Evolutionary conservation across 2,113 vertebrate genomes (phyloP).

Genomic region (Megalops atlanticus): DNA sequence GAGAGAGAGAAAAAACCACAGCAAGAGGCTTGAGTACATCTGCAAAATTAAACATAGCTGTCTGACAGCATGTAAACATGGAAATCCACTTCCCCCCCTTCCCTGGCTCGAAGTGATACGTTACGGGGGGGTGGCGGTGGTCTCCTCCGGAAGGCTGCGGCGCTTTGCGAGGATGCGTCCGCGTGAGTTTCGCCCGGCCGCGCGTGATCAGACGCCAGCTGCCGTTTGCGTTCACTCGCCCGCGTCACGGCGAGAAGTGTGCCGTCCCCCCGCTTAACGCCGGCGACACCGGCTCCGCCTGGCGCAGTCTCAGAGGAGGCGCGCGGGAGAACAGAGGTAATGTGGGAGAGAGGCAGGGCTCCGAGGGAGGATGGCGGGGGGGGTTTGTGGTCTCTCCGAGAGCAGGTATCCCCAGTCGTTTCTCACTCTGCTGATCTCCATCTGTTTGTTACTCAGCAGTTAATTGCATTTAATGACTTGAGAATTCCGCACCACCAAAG

Average conservation of each 20-base stretch:
- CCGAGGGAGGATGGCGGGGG: not conserved
- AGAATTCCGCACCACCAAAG: constrained; percentile 15
- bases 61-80: too few species aligned
- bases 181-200: too few species aligned
- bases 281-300: not conserved
- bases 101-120: too few species aligned
- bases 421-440: constrained; percentile 9
- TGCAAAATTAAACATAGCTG: too few species aligned
- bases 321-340: not conserved
- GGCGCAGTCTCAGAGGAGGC: not conserved
- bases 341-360: not conserved
- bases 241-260: not conserved
- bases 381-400: not conserved
- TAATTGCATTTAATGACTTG: constrained; percentile 25
- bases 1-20: too few species aligned
- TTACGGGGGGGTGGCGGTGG: too few species aligned
- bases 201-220: not conserved
- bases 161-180: too few species aligned
- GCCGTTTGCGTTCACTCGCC: not conserved
- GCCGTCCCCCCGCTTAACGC: not conserved
- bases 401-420: constrained; percentile 9
- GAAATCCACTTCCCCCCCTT: too few species aligned
- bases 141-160: too few species aligned
- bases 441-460: constrained; percentile 23
- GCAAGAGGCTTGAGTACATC: too few species aligned